Conservation (phyloP, 2,888 invertebrate genomes). For the Resseliella maxima region DNA sequence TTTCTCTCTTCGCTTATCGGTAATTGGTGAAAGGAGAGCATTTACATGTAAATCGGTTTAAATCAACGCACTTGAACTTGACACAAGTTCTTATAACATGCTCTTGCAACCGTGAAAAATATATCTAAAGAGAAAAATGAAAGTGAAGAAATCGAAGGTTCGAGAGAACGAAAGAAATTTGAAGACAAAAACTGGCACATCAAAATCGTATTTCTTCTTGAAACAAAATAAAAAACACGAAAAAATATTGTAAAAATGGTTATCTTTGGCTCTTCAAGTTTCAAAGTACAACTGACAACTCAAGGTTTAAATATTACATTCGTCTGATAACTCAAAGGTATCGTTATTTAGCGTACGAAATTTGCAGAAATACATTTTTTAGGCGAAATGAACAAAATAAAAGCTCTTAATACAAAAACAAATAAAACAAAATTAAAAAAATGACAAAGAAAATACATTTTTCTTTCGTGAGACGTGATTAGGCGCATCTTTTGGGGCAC, state of each 20-base stretch:
- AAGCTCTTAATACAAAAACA: background rate
- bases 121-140: background rate
- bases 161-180: background rate
- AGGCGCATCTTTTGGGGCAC: background rate
- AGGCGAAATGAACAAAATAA: background rate
- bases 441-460: background rate
- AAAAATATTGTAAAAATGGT: background rate
- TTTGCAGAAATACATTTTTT: background rate
- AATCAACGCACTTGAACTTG: constrained; percentile 4
- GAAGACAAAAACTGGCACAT: background rate
- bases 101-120: background rate
- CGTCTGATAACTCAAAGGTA: background rate
- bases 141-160: background rate
- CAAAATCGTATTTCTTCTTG: background rate
- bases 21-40: background rate
- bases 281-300: background rate
- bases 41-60: background rate
- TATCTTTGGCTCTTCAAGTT: background rate
- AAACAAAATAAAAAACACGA: background rate
- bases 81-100: background rate
- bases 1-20: background rate
- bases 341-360: background rate
- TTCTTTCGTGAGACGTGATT: background rate
- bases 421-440: no score
- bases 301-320: background rate